phyloP scores from a whole-genome alignment of 1,140 invertebrate genomes.

The Diprion similis region DNA sequence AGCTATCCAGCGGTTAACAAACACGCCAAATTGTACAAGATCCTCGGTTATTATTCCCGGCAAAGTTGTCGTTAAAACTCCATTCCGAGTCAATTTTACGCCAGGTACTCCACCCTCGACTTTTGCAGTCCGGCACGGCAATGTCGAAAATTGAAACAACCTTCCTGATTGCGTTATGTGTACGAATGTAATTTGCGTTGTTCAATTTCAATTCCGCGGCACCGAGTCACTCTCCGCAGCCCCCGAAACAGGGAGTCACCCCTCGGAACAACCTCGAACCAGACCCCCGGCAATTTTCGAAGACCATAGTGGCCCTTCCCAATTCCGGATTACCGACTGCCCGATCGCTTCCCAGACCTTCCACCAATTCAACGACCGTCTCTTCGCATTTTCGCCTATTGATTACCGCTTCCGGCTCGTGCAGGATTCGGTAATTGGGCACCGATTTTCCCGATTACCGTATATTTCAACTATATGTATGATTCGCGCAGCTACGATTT shows the following conservation, averaged over 20 bases:
- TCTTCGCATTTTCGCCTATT: too few relatives aligned
- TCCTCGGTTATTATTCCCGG: neutral
- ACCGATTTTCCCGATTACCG: too few relatives aligned
- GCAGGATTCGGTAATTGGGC: too few relatives aligned
- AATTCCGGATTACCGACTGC: neutral
- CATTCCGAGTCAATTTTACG: neutral
- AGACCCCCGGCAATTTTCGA: neutral
- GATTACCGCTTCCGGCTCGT: too few relatives aligned
- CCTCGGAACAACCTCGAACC: neutral
- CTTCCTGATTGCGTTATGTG: slow-evolving; percentile 1
- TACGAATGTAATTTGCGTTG: slow-evolving; percentile 3
- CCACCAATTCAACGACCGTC: too few relatives aligned
- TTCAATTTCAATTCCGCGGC: slow-evolving; percentile 1
- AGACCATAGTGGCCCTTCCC: neutral
- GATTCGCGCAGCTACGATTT: too few relatives aligned
- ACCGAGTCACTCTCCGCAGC: neutral
- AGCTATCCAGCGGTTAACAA: neutral
- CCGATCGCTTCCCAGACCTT: too few relatives aligned
- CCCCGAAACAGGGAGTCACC: neutral
- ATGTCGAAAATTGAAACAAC: neutral
- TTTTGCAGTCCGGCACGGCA: neutral
- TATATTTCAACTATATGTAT: too few relatives aligned
- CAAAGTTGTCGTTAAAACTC: neutral
- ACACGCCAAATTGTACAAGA: neutral
- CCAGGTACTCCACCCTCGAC: neutral